phyloP scores from a whole-genome alignment of 2,113 vertebrate species.

The Smithornis capensis region DNA sequence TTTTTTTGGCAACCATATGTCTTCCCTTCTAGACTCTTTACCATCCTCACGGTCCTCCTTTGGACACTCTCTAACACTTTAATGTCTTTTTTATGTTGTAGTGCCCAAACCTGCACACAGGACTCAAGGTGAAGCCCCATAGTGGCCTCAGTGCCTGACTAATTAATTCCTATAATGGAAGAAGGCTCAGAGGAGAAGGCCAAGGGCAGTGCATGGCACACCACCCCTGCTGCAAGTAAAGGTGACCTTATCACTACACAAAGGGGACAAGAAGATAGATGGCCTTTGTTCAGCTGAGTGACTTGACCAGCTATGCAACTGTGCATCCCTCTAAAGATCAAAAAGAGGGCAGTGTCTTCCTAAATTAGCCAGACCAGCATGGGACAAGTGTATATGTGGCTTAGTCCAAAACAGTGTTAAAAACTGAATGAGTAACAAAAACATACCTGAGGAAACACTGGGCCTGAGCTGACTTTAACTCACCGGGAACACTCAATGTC shows the following conservation, averaged over 20 bases:
- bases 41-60: too few relatives aligned
- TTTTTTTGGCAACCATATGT: too few relatives aligned
- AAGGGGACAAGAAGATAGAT: rapidly evolving
- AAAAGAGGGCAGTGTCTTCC: rapidly evolving
- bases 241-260: too few relatives aligned
- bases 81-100: too few relatives aligned
- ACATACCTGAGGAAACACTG: not conserved
- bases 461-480: not conserved
- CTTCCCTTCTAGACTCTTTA: too few relatives aligned
- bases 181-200: not conserved
- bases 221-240: not conserved
- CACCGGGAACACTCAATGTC: not conserved
- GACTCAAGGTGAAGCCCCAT: too few relatives aligned
- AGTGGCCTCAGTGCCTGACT: not conserved
- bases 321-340: not conserved
- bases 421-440: not conserved
- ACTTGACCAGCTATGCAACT: not conserved
- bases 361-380: not conserved
- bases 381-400: rapidly evolving
- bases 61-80: too few relatives aligned
- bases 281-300: not conserved
- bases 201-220: not conserved
- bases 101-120: too few relatives aligned
- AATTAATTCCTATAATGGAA: not conserved
- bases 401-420: not conserved